phyloP scores from a whole-genome alignment of 2,888 invertebrate species.

The Chironomus riparius region DNA sequence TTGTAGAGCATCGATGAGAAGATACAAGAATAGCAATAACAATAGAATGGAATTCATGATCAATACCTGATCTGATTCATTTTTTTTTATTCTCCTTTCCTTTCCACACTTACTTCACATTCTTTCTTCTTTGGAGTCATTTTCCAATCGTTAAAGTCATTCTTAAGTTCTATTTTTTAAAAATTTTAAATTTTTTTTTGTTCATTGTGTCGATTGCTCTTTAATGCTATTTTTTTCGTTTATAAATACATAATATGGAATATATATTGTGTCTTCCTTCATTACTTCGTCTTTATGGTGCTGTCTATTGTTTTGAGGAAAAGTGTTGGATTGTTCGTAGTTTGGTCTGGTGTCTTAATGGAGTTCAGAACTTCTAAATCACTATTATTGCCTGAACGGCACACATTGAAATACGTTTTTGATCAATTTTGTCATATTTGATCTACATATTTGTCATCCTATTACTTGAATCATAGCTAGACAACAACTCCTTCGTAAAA shows the following conservation, averaged over 20 bases:
- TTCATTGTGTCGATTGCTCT: constrained; percentile 20
- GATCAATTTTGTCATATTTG: no score
- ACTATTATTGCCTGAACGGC: no score
- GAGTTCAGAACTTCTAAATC: no score
- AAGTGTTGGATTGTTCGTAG: no score
- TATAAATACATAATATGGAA: neutral
- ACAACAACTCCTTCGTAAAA: no score
- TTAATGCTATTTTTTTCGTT: neutral
- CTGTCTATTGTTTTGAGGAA: no score
- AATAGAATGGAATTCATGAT: constrained; percentile 24
- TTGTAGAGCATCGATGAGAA: neutral
- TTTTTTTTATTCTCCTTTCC: neutral
- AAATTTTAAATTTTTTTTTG: neutral
- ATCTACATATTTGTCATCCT: no score
- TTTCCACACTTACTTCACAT: neutral
- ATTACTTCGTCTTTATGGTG: neutral
- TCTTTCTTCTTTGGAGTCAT: neutral
- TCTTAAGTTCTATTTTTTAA: constrained; percentile 9
- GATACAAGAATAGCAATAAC: constrained; percentile 10
- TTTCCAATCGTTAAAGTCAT: constrained; percentile 2
- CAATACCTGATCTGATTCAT: constrained; percentile 26
- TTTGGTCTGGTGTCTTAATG: no score
- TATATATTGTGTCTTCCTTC: neutral
- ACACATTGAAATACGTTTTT: no score
- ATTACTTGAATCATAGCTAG: no score